These are phyloP conservation scores for Micrasema minimum DNA, from an alignment of 1,140 invertebrate species.

Conservation along the genomic window DNA sequence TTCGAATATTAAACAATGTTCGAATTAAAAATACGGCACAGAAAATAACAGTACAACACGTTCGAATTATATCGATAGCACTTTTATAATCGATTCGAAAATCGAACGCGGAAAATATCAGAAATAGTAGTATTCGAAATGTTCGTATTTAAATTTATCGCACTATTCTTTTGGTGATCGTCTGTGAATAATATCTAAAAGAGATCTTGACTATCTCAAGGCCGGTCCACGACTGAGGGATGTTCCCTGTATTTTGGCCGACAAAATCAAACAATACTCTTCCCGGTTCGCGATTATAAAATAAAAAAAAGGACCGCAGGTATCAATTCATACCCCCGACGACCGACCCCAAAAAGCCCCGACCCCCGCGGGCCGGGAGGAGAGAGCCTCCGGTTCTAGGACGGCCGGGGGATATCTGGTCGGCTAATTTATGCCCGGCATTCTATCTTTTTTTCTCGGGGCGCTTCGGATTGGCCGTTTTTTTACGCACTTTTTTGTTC, in stretches of 20 bases:
- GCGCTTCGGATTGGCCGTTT: constrained; percentile 30
- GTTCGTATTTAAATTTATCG: no score
- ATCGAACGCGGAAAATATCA: not conserved
- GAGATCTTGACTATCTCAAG: constrained; percentile 31
- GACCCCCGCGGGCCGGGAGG: constrained; percentile 18
- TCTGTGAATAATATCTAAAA: not conserved
- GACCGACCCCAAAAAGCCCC: constrained; percentile 29
- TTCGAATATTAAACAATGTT: no score
- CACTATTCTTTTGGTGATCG: no score
- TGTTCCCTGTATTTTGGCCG: constrained; percentile 8
- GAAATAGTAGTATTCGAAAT: not conserved
- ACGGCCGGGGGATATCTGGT: constrained; percentile 28
- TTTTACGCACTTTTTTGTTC: constrained; percentile 23
- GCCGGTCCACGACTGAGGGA: constrained; percentile 39
- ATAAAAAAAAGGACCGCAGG: constrained; percentile 50
- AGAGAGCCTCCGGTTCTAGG: constrained; percentile 25
- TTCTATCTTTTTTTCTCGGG: constrained; percentile 18
- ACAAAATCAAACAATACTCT: constrained; percentile 33
- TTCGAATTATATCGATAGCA: no score
- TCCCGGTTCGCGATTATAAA: constrained; percentile 47
- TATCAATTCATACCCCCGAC: constrained; percentile 43
- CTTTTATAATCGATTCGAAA: no score
- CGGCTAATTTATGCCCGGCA: constrained; percentile 24
- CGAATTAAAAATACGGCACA: no score
- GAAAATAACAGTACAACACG: no score